Percentiles rank a stretch among this genome's conserved stretches.
phyloP scores from a whole-genome alignment of 2,888 invertebrate genomes.

The Suillia variegata region DNA sequence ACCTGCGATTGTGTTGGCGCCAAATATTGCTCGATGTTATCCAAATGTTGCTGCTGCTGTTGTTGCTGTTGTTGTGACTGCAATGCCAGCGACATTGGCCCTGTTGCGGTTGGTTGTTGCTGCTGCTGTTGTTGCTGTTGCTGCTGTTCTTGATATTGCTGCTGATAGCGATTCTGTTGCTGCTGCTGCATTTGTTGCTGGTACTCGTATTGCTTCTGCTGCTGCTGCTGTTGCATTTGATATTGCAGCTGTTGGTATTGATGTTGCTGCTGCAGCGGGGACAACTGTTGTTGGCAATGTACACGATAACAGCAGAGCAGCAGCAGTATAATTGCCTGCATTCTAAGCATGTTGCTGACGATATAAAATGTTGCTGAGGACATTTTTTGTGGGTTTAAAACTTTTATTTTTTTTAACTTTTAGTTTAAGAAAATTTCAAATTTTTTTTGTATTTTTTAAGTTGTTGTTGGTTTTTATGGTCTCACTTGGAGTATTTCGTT shows the following conservation, averaged over 20 bases:
- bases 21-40: not conserved
- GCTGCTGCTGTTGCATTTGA: slow-evolving; percentile 49
- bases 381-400: not conserved
- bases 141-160: slow-evolving; percentile 35
- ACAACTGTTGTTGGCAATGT: slow-evolving; percentile 24
- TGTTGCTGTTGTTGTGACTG: not conserved
- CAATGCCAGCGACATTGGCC: slow-evolving; percentile 15
- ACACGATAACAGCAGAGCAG: not conserved
- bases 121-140: slow-evolving; percentile 45
- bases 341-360: not conserved
- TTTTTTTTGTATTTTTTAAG: not conserved
- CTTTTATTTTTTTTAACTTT: not conserved
- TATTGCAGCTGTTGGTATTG: slow-evolving; percentile 48
- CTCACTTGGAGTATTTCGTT: no score
- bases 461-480: no score
- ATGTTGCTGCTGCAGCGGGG: slow-evolving; percentile 31
- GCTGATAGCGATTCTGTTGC: slow-evolving; percentile 44
- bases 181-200: slow-evolving; percentile 43
- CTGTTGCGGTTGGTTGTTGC: slow-evolving; percentile 38
- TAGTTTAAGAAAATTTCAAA: not conserved
- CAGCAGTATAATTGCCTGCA: not conserved
- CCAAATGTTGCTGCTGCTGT: not conserved
- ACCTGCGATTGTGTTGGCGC: not conserved
- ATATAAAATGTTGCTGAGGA: not conserved
- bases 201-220: slow-evolving; percentile 49